These are phyloP conservation scores for Himalopsyche kuldschensis DNA, from an alignment of 2,888 invertebrate genomes.

Conservation along the genomic window DNA sequence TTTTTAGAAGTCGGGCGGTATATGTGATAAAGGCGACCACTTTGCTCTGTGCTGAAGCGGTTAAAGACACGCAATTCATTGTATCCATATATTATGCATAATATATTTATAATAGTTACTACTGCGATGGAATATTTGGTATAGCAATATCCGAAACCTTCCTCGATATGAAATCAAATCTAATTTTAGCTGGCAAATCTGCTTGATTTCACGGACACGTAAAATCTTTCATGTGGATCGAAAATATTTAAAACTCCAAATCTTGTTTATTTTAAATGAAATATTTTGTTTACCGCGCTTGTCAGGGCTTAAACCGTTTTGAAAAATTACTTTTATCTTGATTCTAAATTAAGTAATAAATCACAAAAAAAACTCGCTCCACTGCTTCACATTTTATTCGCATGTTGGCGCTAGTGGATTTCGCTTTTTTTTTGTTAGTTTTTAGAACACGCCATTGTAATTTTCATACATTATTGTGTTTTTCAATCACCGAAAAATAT, in stretches of 20 bases:
- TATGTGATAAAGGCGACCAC: no score
- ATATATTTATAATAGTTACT: no score
- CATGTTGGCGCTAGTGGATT: background rate
- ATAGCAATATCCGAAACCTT: no score
- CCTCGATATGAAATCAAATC: no score
- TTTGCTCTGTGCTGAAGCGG: no score
- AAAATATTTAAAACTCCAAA: background rate
- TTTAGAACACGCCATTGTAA: background rate
- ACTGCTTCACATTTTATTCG: background rate
- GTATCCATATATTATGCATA: no score
- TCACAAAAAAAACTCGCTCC: background rate
- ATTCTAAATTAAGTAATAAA: background rate
- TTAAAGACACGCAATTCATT: no score
- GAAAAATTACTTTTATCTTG: background rate
- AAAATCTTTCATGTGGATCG: no score
- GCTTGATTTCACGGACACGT: no score
- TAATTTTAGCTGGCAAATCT: no score
- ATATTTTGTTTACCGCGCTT: background rate
- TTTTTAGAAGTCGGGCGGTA: no score
- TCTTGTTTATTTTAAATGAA: background rate
- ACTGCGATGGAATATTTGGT: no score
- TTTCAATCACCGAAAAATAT: background rate
- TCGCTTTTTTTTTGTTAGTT: background rate
- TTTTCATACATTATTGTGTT: background rate
- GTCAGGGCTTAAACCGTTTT: background rate